These are phyloP conservation scores for Keiferia lycopersicella DNA, from an alignment of 2,888 invertebrate species.

Conservation along the genomic window DNA sequence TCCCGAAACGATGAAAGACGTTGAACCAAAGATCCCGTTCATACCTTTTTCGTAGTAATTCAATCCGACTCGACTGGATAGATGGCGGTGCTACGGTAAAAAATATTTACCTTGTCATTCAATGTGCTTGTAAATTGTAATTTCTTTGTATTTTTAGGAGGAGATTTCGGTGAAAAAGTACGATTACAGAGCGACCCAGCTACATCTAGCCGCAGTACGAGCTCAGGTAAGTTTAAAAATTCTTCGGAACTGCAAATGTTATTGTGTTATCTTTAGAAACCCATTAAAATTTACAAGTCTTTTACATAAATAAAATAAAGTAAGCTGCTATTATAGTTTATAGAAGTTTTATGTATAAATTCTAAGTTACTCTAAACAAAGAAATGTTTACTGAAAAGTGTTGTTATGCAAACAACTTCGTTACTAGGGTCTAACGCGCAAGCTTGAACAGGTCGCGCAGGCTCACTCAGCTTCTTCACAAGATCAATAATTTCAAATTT, in stretches of 20 bases:
- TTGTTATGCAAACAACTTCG: constrained; percentile 13
- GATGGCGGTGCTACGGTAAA: too few species aligned
- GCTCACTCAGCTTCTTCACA: constrained; percentile 39
- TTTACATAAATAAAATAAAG: too few species aligned
- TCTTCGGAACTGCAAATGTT: too few species aligned
- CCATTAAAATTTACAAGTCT: too few species aligned
- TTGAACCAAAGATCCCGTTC: too few species aligned
- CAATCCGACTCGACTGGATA: too few species aligned
- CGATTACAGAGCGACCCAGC: constrained; percentile 94
- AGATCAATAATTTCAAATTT: constrained; percentile 56
- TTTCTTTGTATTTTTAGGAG: constrained; percentile 79
- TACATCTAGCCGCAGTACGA: constrained; percentile 93
- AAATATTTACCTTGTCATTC: neutral
- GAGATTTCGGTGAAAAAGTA: constrained; percentile 97
- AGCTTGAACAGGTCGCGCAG: constrained; percentile 42
- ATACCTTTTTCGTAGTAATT: too few species aligned
- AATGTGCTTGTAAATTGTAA: constrained; percentile 3
- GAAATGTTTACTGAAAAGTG: constrained; percentile 20
- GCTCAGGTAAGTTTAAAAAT: constrained; percentile 87
- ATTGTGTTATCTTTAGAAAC: neutral
- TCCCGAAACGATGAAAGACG: too few species aligned
- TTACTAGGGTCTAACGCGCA: constrained; percentile 40
- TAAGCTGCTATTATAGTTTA: too few species aligned
- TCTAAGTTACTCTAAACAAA: constrained; percentile 9
- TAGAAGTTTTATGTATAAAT: neutral